A percentile compares a stretch with the other conserved stretches of the same genome.
phyloP scores from a whole-genome alignment of 1,140 invertebrate genomes.

The Drosophila bocki region DNA sequence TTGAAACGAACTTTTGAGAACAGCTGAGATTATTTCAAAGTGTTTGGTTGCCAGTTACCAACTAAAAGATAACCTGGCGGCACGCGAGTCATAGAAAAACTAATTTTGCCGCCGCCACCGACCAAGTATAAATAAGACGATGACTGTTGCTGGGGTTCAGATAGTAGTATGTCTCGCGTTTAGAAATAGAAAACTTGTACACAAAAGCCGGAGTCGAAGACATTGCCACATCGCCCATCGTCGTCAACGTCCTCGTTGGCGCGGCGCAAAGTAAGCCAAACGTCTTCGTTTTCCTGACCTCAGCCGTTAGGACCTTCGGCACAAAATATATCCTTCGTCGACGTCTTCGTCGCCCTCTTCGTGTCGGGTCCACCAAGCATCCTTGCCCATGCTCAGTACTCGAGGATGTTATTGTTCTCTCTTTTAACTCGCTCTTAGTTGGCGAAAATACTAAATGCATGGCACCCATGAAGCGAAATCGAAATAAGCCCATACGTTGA shows the following conservation, averaged over 20 bases:
- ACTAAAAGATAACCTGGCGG: slow-evolving; percentile 68
- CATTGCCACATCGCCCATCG: slow-evolving; percentile 24
- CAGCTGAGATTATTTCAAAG: slow-evolving; percentile 7
- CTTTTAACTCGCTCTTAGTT: slow-evolving; percentile 54
- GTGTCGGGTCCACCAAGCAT: slow-evolving; percentile 29
- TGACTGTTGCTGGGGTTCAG: slow-evolving; percentile 73
- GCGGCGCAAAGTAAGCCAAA: slow-evolving; percentile 74
- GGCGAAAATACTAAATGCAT: neutral
- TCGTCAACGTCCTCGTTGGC: slow-evolving; percentile 37
- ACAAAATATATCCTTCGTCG: slow-evolving; percentile 11
- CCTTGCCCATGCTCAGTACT: slow-evolving; percentile 15
- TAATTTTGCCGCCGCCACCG: slow-evolving; percentile 75
- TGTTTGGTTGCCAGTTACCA: slow-evolving; percentile 24
- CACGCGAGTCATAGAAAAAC: slow-evolving; percentile 81
- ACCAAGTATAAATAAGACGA: slow-evolving; percentile 83
- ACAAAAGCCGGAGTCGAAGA: slow-evolving; percentile 58
- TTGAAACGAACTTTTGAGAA: slow-evolving; percentile 6
- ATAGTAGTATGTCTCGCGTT: slow-evolving; percentile 57
- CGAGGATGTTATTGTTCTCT: slow-evolving; percentile 30
- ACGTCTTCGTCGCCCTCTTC: slow-evolving; percentile 36
- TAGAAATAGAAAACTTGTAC: slow-evolving; percentile 79
- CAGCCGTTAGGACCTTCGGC: slow-evolving; percentile 35
- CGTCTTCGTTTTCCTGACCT: slow-evolving; percentile 59
- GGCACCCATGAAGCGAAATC: neutral
- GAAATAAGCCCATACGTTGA: neutral